Evolutionary conservation across 2,113 vertebrate species (phyloP), one percentile per base, ranked within the genome.

Genomic region (Gulo gulo): DNA sequence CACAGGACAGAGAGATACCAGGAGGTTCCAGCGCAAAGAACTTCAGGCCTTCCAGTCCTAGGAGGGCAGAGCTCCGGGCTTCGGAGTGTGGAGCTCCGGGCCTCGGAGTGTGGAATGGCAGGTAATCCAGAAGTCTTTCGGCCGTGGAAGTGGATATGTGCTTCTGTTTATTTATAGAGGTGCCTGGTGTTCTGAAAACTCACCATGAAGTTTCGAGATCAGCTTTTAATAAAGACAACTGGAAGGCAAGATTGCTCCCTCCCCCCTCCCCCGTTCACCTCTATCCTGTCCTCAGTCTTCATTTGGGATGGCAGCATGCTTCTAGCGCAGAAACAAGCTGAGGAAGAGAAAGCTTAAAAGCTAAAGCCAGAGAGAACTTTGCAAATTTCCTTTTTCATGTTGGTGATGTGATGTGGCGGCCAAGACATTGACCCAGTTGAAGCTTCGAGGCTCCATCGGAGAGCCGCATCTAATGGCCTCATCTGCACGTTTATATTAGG

Each of bases 401-500:
- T 61, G 90, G 63, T 79, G 52, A 8, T 20, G 12, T 55, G 86
- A 12, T 55, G 34, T 23, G 39, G 34, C 67, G 26, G 26, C 39
- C 3, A 84, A 92, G 57, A 94, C 71, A 29, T 1, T 59, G 97
- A 82, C 93, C 93, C 59, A 82, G 1, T 91, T 91, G 81, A 88
- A 93, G 76, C 45, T n/a, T 45, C 7, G 11, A 11, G 67, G 20
- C 57, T 36, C 50, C 39, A 1, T 47, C 67, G 0, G 79, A 93
- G 86, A 92, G 61, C 67, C 42, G 76, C 73, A 7, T 82, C 63
- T 57, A 20, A 57, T 3, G 52, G 79, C 42, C 85, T 84, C 16
- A 45, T 67, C 69, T 84, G 6, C 42, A 4, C 55, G 2, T 90
- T 95, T 91, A 12, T 82, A 78, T 92, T 23, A 59, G 71, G 81